A percentile compares a stretch with the other conserved stretches of the same genome.
phyloP scores from a whole-genome alignment of 2,113 vertebrate species.

The Ceyx cyanopectus region DNA sequence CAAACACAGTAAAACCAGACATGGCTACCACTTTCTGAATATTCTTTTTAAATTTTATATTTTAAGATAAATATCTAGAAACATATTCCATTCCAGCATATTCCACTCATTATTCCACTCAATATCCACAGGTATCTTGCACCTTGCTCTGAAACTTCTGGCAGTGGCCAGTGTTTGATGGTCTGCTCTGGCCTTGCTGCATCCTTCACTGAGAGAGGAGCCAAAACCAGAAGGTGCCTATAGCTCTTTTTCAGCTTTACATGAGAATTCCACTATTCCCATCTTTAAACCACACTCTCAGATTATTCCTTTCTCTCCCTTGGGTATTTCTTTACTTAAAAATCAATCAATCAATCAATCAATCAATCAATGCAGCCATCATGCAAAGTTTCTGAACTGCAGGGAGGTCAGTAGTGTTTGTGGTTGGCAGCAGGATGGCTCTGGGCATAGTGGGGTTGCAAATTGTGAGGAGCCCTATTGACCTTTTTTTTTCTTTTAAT shows the following conservation, averaged over 20 bases:
- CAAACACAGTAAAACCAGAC: background rate
- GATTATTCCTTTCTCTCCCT: slow-evolving; percentile 19
- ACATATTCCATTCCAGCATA: too few species aligned
- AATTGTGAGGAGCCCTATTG: background rate
- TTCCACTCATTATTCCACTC: too few species aligned
- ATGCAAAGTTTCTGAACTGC: slow-evolving; percentile 18
- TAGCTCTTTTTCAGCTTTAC: slow-evolving; percentile 20
- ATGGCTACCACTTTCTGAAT: background rate
- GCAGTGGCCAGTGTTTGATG: slow-evolving; percentile 45
- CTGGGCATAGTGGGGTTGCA: background rate
- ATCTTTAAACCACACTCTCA: background rate
- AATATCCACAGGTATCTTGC: slow-evolving; percentile 40
- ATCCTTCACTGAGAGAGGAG: slow-evolving; percentile 9
- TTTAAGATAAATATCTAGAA: background rate
- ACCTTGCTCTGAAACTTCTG: slow-evolving; percentile 47
- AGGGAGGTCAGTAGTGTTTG: background rate
- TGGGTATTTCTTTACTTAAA: background rate
- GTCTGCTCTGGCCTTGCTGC: background rate
- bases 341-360: background rate
- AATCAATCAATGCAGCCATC: background rate
- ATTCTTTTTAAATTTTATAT: background rate
- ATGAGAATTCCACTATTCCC: background rate
- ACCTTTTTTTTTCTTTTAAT: slow-evolving; percentile 50
- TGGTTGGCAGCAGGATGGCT: background rate
- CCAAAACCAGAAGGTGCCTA: slow-evolving; percentile 1